phyloP scores from a whole-genome alignment of 1,140 invertebrate species.

The Dendrolimus punctatus region DNA sequence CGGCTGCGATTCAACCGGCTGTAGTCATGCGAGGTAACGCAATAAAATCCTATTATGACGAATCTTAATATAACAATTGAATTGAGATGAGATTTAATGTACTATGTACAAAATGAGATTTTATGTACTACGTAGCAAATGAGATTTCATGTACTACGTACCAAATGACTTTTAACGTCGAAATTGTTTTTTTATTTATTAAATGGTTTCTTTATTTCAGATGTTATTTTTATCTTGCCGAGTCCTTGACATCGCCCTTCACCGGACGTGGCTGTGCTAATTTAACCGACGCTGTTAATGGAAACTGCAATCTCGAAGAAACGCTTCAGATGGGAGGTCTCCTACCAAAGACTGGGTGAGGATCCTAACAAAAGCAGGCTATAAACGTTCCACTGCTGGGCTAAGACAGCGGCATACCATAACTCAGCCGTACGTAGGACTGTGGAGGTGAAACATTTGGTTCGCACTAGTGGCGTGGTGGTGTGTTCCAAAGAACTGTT shows the following conservation, averaged over 20 bases:
- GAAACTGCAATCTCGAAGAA: slow-evolving; percentile 43
- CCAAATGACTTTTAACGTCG: too few relatives aligned
- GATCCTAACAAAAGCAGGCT: too few relatives aligned
- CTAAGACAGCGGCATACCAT: too few relatives aligned
- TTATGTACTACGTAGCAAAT: too few relatives aligned
- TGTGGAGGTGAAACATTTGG: too few relatives aligned
- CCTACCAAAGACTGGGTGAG: slow-evolving; percentile 36
- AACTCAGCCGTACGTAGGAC: too few relatives aligned
- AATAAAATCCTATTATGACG: too few relatives aligned
- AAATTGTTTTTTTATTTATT: slow-evolving; percentile 1
- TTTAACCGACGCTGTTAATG: slow-evolving; percentile 18
- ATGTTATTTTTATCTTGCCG: slow-evolving; percentile 15
- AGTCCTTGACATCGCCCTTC: slow-evolving; percentile 18
- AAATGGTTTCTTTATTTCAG: slow-evolving; percentile 11
- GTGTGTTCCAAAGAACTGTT: too few relatives aligned
- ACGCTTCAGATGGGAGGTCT: slow-evolving; percentile 52
- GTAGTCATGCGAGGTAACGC: slow-evolving; percentile 11
- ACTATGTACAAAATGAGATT: not conserved
- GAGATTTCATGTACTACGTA: too few relatives aligned
- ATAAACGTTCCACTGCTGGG: too few relatives aligned
- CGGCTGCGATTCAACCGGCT: slow-evolving; percentile 10
- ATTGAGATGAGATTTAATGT: not conserved
- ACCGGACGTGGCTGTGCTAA: slow-evolving; percentile 12
- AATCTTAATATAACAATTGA: too few relatives aligned
- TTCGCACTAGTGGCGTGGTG: too few relatives aligned